Conservation (phyloP, 2,113 vertebrate species). For the Panurus biarmicus region DNA sequence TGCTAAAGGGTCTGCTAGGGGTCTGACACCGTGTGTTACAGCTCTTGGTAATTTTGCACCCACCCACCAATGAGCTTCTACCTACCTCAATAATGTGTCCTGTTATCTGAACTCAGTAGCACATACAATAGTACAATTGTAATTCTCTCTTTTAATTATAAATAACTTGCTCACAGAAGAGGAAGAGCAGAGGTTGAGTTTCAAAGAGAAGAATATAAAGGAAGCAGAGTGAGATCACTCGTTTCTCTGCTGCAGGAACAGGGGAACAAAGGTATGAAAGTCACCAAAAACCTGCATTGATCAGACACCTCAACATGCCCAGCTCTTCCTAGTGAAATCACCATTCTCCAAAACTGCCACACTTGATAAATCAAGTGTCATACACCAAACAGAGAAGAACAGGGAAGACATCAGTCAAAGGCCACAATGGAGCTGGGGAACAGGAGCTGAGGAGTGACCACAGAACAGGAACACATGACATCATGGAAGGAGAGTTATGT, state of each 20-base stretch:
- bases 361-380: not conserved
- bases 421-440: not conserved
- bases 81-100: not conserved
- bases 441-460: not conserved
- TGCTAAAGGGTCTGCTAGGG: not conserved
- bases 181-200: not conserved
- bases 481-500: not conserved
- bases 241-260: not conserved
- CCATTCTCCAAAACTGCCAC: not conserved
- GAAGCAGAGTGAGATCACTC: not conserved
- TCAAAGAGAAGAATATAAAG: not conserved
- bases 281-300: not conserved
- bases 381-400: not conserved
- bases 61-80: not conserved
- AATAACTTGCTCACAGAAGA: not conserved
- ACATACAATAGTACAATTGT: rapidly evolving
- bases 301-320: not conserved
- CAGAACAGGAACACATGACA: not conserved
- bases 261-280: not conserved
- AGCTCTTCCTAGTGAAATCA: not conserved
- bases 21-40: not conserved
- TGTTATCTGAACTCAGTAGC: not conserved
- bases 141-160: not conserved
- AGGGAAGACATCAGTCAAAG: not conserved
- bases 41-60: not conserved